phyloP scores from a whole-genome alignment of 2,113 vertebrate species.

The Oncorhynchus mykiss region DNA sequence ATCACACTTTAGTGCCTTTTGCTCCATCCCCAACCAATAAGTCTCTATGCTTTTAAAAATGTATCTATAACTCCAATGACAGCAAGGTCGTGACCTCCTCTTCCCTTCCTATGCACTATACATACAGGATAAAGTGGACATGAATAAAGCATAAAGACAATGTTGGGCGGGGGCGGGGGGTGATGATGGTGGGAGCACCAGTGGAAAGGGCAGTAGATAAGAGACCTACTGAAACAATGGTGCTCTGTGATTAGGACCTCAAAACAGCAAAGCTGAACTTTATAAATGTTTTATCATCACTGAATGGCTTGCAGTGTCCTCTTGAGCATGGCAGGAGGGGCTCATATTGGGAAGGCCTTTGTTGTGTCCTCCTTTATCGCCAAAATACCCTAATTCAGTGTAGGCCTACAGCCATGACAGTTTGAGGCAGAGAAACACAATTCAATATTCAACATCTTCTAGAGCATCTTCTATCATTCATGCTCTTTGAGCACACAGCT shows the following conservation, averaged over 20 bases:
- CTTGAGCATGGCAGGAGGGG: neutral
- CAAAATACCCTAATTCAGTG: neutral
- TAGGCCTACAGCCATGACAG: neutral
- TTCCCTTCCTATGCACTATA: constrained; percentile 10
- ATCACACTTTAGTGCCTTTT: constrained; percentile 8
- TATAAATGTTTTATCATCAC: constrained; percentile 6
- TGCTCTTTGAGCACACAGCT: too few species aligned
- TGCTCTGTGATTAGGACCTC: constrained; percentile 22
- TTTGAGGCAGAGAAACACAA: neutral
- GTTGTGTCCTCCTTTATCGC: neutral
- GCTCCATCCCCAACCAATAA: constrained; percentile 9
- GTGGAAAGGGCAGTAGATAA: neutral
- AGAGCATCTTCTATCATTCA: neutral
- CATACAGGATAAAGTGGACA: constrained; percentile 19
- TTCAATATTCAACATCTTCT: neutral
- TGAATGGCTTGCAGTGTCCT: neutral
- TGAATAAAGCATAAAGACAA: constrained; percentile 24
- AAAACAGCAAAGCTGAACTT: constrained; percentile 25
- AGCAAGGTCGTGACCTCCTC: constrained; percentile 15
- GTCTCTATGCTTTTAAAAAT: neutral
- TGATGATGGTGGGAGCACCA: constrained; percentile 1
- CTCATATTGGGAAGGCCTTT: neutral
- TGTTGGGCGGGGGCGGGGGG: neutral
- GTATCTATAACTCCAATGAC: constrained; percentile 32
- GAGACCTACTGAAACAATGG: constrained; percentile 6